Percentiles rank a stretch among this genome's conserved stretches.
Conservation (phyloP, 2,888 invertebrate species). For the Torymus auratus region DNA sequence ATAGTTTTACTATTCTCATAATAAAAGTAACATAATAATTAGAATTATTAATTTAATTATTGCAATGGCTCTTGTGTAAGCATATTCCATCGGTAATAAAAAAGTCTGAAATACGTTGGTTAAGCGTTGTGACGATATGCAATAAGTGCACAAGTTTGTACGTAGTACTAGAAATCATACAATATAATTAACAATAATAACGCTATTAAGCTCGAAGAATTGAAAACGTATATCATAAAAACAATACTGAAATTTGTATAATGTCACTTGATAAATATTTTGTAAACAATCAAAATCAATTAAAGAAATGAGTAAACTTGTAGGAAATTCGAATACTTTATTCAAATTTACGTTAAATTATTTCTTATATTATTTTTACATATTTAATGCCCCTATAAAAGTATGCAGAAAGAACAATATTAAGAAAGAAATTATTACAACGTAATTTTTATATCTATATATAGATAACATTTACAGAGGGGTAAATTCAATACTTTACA, state of each 20-base stretch:
- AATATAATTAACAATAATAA: constrained; percentile 29
- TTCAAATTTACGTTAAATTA: no score
- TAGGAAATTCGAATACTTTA: no score
- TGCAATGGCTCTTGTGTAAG: constrained; percentile 32
- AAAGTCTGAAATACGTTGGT: constrained; percentile 27
- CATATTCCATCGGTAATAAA: constrained; percentile 30
- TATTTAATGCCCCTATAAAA: no score
- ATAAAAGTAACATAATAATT: constrained; percentile 33
- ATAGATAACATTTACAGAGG: no score
- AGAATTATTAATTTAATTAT: constrained; percentile 47
- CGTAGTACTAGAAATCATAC: constrained; percentile 8
- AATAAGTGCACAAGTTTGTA: constrained; percentile 20
- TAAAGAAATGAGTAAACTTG: no score
- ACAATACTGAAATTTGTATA: constrained; percentile 36
- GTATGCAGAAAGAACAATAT: no score
- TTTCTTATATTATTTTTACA: no score
- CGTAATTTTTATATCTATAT: no score
- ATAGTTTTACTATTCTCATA: constrained; percentile 38
- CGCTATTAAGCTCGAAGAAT: constrained; percentile 26
- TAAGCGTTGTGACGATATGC: constrained; percentile 1
- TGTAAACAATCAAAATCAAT: no score
- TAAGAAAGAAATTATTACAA: no score
- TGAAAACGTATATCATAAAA: constrained; percentile 14
- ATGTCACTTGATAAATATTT: no score
- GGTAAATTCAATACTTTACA: no score